Evolutionary conservation across 2,888 invertebrate species (phyloP).

Genomic region (Antheraea yamamai): DNA sequence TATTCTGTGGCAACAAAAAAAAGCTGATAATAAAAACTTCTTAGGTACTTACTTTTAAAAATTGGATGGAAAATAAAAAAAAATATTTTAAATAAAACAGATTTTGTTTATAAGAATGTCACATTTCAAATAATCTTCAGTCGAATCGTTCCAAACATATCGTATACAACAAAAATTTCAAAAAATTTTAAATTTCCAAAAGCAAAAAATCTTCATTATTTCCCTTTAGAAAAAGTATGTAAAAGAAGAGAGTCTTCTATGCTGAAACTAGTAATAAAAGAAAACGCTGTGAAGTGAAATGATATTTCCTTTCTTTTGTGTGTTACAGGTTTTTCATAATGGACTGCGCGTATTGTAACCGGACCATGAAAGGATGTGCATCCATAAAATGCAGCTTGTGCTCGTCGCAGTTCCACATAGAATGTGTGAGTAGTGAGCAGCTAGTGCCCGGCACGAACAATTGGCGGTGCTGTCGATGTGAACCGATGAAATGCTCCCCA

Average conservation of each 20-base stretch:
- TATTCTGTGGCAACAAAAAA: neutral
- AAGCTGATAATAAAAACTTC: neutral
- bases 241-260: neutral
- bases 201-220: slow-evolving; percentile 19
- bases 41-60: neutral
- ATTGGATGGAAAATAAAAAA: neutral
- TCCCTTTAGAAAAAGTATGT: neutral
- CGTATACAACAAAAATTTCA: slow-evolving; percentile 43
- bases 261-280: neutral
- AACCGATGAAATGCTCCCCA: slow-evolving; percentile 35
- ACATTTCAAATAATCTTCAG: slow-evolving; percentile 26
- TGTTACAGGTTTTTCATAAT: slow-evolving; percentile 38
- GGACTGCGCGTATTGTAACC: slow-evolving; percentile 67
- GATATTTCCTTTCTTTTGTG: neutral
- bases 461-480: slow-evolving; percentile 65
- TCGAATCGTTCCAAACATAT: slow-evolving; percentile 41
- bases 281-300: neutral
- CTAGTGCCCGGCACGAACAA: slow-evolving; percentile 55
- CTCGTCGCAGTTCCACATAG: slow-evolving; percentile 64
- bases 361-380: slow-evolving; percentile 63
- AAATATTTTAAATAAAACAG: slow-evolving; percentile 3
- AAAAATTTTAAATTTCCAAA: slow-evolving; percentile 47
- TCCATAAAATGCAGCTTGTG: slow-evolving; percentile 68
- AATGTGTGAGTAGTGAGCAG: slow-evolving; percentile 60
- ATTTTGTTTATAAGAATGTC: slow-evolving; percentile 13